phyloP scores from a whole-genome alignment of 2,797 vertebrate species.

The Microctenopoma steveboyesi region DNA sequence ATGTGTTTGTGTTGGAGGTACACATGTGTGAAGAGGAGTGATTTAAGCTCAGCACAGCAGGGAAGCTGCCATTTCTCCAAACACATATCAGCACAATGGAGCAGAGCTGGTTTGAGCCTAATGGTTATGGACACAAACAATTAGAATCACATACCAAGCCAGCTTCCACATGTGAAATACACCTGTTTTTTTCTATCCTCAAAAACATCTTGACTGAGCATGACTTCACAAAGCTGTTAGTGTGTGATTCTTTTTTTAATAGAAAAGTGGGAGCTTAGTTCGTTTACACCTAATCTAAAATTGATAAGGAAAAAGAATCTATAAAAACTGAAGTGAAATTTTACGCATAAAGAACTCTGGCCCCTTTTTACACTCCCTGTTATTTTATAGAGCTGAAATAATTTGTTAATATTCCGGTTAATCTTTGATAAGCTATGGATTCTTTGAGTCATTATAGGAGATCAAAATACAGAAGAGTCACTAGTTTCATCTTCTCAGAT shows the following conservation, averaged over 20 bases:
- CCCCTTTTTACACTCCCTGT: too few relatives aligned
- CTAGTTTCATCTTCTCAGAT: neutral
- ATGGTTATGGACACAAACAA: slow-evolving; percentile 72
- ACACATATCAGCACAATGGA: slow-evolving; percentile 63
- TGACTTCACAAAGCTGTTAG: slow-evolving; percentile 13
- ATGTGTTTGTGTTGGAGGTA: slow-evolving; percentile 63
- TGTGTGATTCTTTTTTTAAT: slow-evolving; percentile 14
- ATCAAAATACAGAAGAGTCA: neutral
- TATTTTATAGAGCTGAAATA: too few relatives aligned
- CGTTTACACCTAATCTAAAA: too few relatives aligned
- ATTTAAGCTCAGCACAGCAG: slow-evolving; percentile 67
- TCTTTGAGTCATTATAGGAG: neutral
- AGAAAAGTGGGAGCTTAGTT: neutral
- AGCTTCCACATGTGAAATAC: slow-evolving; percentile 14
- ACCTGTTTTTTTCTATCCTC: slow-evolving; percentile 5
- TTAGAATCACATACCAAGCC: slow-evolving; percentile 52
- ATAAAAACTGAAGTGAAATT: too few relatives aligned
- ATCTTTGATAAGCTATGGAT: neutral
- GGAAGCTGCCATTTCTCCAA: slow-evolving; percentile 67
- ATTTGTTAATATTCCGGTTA: neutral
- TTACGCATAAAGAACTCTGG: too few relatives aligned
- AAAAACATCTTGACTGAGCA: slow-evolving; percentile 1
- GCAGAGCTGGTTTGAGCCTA: slow-evolving; percentile 62
- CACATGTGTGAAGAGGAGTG: slow-evolving; percentile 56
- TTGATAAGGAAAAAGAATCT: too few relatives aligned